These are phyloP conservation scores for Heliconius cydno DNA, from an alignment of 2,888 invertebrate genomes.

Conservation along the genomic window DNA sequence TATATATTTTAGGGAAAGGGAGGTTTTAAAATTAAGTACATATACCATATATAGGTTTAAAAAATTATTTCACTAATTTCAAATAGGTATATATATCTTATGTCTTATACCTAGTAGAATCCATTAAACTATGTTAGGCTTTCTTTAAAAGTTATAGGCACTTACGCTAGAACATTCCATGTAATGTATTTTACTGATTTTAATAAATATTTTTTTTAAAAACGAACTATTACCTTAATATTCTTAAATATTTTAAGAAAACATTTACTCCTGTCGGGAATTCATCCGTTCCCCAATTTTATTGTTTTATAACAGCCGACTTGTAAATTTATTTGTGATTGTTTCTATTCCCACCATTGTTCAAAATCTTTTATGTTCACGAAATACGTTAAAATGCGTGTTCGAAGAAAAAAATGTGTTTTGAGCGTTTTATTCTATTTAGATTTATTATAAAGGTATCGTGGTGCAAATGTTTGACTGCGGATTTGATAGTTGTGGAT, in stretches of 20 bases:
- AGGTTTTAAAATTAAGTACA: background rate
- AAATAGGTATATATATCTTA: too few species aligned
- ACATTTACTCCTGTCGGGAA: background rate
- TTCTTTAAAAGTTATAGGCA: too few species aligned
- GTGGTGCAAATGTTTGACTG: background rate
- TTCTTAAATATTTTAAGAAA: background rate
- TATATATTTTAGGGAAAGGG: background rate
- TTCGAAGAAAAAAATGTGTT: slow-evolving; percentile 43
- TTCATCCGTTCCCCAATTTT: background rate
- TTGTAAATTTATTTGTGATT: slow-evolving; percentile 68
- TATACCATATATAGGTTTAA: background rate
- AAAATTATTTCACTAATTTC: too few species aligned
- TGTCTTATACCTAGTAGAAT: too few species aligned
- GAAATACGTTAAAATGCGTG: slow-evolving; percentile 46
- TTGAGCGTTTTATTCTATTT: slow-evolving; percentile 40
- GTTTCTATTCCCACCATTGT: slow-evolving; percentile 66
- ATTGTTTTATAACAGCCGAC: slow-evolving; percentile 61
- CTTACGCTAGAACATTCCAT: too few species aligned
- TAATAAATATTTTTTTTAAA: too few species aligned
- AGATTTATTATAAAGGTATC: background rate
- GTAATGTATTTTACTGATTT: too few species aligned
- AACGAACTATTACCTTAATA: too few species aligned
- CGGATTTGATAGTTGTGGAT: background rate
- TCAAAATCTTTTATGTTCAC: slow-evolving; percentile 41
- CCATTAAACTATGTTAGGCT: too few species aligned